phyloP scores from a whole-genome alignment of 1,140 invertebrate genomes.

The Eurytemora carolleeae region DNA sequence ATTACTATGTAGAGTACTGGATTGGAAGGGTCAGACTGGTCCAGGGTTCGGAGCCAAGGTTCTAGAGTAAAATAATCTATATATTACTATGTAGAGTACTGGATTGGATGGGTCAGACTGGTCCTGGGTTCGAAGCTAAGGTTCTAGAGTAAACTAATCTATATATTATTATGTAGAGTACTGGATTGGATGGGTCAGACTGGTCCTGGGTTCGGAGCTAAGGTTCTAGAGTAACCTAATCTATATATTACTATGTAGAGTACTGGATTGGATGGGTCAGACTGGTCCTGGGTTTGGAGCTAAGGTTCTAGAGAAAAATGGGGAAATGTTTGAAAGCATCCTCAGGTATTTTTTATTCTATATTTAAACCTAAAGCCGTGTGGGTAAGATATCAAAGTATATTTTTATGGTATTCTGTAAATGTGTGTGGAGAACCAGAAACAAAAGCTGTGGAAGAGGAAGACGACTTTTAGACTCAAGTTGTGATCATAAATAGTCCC shows the following conservation, averaged over 20 bases:
- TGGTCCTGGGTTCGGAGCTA: conserved; percentile 7
- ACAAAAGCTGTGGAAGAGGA: too few relatives aligned
- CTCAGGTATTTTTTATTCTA: too few relatives aligned
- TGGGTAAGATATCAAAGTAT: too few relatives aligned
- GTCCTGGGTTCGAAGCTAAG: conserved; percentile 7
- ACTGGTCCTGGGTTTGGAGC: conserved; percentile 5
- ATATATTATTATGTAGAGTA: too few relatives aligned
- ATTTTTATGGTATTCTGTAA: too few relatives aligned
- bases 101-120: conserved; percentile 14
- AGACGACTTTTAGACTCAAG: too few relatives aligned
- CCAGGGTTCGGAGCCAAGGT: conserved; percentile 9
- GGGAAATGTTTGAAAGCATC: background rate
- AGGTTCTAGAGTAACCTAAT: background rate
- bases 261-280: conserved; percentile 16
- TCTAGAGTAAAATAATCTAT: background rate
- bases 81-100: too few relatives aligned
- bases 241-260: too few relatives aligned
- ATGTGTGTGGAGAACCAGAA: too few relatives aligned
- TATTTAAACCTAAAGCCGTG: too few relatives aligned
- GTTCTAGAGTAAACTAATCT: too few relatives aligned
- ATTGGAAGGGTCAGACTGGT: conserved; percentile 13
- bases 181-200: conserved; percentile 15
- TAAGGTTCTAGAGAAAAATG: background rate
- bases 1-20: conserved; percentile 17
- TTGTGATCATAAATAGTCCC: too few relatives aligned